Conservation (phyloP, 2,888 invertebrate genomes). For the Protophormia terraenovae region DNA sequence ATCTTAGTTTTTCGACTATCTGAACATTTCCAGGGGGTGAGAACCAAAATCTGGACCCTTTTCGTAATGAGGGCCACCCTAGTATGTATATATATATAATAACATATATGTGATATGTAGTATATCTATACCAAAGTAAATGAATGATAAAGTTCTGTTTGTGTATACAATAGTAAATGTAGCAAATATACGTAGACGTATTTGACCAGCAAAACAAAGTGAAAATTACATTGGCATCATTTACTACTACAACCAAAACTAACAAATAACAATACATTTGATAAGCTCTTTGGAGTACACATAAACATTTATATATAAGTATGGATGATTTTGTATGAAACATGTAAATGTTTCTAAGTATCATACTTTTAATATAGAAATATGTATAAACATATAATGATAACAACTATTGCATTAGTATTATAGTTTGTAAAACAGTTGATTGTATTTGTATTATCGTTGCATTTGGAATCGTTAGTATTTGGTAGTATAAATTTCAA, state of each 20-base stretch:
- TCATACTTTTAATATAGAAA: too few species aligned
- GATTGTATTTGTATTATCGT: too few species aligned
- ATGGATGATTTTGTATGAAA: not conserved
- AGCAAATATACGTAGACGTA: not conserved
- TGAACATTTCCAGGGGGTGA: too few species aligned
- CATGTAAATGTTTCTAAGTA: not conserved
- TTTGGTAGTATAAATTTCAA: too few species aligned
- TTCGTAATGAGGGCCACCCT: too few species aligned
- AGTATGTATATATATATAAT: not conserved
- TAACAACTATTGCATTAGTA: conserved; percentile 43
- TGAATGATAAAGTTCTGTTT: conserved; percentile 4
- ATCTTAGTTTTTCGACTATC: too few species aligned
- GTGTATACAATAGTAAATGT: too few species aligned
- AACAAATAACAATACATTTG: conserved; percentile 10
- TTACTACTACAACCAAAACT: conserved; percentile 8
- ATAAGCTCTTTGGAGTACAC: not conserved
- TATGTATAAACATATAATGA: too few species aligned
- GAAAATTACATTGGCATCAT: conserved; percentile 35
- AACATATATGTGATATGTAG: not conserved
- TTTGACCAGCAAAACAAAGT: conserved; percentile 6
- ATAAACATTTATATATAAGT: not conserved
- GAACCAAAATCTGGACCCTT: too few species aligned
- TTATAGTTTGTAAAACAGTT: conserved; percentile 20
- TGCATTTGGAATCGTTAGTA: conserved; percentile 1
- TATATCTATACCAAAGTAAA: not conserved